These are phyloP conservation scores for Sturmia bella DNA, from an alignment of 2,888 invertebrate genomes.

Conservation along the genomic window DNA sequence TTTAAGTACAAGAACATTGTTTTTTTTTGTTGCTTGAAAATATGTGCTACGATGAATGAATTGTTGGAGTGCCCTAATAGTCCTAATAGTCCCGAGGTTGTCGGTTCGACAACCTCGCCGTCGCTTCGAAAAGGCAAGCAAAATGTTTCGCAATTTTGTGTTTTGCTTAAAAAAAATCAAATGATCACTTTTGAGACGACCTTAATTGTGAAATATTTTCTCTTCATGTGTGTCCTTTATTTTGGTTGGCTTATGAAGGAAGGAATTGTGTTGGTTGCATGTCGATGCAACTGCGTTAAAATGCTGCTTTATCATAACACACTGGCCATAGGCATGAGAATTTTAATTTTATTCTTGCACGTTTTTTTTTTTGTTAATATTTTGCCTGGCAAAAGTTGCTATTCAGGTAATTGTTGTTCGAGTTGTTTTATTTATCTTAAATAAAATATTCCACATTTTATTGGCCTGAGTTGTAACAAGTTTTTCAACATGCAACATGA, in stretches of 20 bases:
- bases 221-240: slow-evolving; percentile 34
- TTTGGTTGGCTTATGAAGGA: slow-evolving; percentile 26
- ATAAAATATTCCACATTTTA: slow-evolving; percentile 52
- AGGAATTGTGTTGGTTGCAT: slow-evolving; percentile 56
- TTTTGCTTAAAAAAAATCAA: no score
- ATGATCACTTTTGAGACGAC: no score
- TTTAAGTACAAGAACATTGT: no score
- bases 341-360: slow-evolving; percentile 17
- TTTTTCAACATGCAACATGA: slow-evolving; percentile 39
- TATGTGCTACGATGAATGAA: no score
- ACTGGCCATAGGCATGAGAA: slow-evolving; percentile 38
- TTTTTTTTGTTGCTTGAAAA: no score
- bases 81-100: no score
- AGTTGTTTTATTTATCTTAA: slow-evolving; percentile 7
- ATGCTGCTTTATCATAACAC: slow-evolving; percentile 30
- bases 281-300: slow-evolving; percentile 9
- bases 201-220: not conserved
- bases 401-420: slow-evolving; percentile 20
- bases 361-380: slow-evolving; percentile 4
- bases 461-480: slow-evolving; percentile 39
- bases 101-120: no score
- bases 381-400: slow-evolving; percentile 12
- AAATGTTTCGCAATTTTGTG: no score
- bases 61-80: no score
- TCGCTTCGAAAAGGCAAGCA: no score